Evolutionary conservation across 2,797 vertebrate genomes (phyloP).

Genomic region (Cottoperca gobio): DNA sequence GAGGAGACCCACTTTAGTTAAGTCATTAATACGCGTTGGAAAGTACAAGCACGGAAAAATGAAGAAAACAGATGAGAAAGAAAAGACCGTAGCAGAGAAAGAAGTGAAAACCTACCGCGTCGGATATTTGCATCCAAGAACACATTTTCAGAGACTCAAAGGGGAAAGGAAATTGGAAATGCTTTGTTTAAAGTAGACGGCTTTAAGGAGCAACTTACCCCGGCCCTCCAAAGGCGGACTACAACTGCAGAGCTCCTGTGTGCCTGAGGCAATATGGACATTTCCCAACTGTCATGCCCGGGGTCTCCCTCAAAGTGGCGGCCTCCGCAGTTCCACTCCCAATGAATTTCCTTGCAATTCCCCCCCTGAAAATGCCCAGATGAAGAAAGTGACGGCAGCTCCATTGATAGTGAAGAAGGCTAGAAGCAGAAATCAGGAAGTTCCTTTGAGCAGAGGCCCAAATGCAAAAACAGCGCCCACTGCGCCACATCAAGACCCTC

Average conservation of each 20-base stretch:
- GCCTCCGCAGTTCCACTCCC: constrained; percentile 48
- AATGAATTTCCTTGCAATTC: constrained; percentile 43
- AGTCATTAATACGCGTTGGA: constrained; percentile 46
- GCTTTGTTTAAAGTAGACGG: constrained; percentile 59
- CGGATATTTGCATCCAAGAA: constrained; percentile 52
- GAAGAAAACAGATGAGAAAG: constrained; percentile 76
- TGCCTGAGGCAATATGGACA: constrained; percentile 97
- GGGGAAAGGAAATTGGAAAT: constrained; percentile 72
- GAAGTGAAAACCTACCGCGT: constrained; percentile 43
- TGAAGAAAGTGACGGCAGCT: constrained; percentile 87
- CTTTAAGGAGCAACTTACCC: constrained; percentile 56
- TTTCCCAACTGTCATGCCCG: constrained; percentile 94
- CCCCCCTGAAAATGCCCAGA: constrained; percentile 52
- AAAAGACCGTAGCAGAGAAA: constrained; percentile 75
- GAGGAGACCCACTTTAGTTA: constrained; percentile 53
- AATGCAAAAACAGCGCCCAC: constrained; percentile 78
- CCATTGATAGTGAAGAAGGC: constrained; percentile 95
- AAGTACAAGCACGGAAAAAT: constrained; percentile 72
- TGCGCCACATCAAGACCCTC: constrained; percentile 20
- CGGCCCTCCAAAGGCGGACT: constrained; percentile 83
- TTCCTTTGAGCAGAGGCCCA: constrained; percentile 95
- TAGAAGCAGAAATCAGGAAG: constrained; percentile 94
- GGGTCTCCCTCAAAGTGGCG: constrained; percentile 69
- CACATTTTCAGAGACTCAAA: constrained; percentile 47
- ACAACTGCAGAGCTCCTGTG: constrained; percentile 95